Base-by-base conservation (phyloP, 2,888 invertebrate genomes). In the Drosophila fungiperda region DNA sequence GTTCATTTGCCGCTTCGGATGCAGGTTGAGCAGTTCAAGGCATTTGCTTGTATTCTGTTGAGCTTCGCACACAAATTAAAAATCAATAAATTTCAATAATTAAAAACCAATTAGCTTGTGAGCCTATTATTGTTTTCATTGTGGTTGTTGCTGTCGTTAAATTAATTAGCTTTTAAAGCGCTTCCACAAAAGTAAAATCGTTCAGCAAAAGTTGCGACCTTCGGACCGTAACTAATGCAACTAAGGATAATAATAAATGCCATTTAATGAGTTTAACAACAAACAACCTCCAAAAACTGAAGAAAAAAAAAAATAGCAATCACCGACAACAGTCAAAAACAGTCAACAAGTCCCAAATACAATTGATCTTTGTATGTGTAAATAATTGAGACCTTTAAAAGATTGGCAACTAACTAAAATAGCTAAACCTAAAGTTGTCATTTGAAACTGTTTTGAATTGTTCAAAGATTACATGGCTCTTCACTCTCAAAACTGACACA, bases 21-120 rank as follows among this genome's bases (percentile, higher is more conserved):
- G 62, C n/a, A 54, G 50, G 73, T 63, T 81, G 58, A 68, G 58
- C 55, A 73, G 82, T 82, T 85, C 79, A 76, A 74, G 78, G 78
- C 73, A 53, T 45, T 73, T 48, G 53, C 36, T 48, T 50, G 17
- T 48, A 48, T 54, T 55, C 45, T 55, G 57, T 23, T 55, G 15
- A 54, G 63, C 49, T 69, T 74, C 67, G 82, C 72, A 72, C 68
- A 78, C 61, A 70, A 78, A 84, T 73, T 76, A 84, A 87, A 85
- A 80, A 82, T 86, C 86, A 77, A 83, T 88, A 74, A 83, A 78
- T 87, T 78, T 70, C 53, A 71, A 78, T 83, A 84, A 84, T 84
- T 83, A 83, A 89, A 80, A 78, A 71, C 64, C 76, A 87, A 83
- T 83, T 78, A 87, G 68, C 70, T 60, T 29, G 45, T 54, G 53